Base-by-base conservation (phyloP, 2,888 invertebrate species). In the Allacma fusca region DNA sequence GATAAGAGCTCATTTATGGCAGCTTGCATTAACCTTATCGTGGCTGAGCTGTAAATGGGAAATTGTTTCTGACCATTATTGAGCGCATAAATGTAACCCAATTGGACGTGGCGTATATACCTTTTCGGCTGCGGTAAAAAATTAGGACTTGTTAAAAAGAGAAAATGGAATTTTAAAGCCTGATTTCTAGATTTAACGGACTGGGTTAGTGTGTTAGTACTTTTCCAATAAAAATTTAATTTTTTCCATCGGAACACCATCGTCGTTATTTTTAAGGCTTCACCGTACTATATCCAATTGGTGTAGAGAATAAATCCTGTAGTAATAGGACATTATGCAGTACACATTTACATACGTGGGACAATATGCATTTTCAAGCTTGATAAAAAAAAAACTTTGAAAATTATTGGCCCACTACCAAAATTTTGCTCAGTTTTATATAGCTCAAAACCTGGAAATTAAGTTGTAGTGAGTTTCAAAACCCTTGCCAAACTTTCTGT, bases 351-450 rank as follows among this genome's bases (percentile, higher is more conserved):
- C 13, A 40, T 40, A 40, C 13, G 40, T 40, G n/a, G 40, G 5
- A 40, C 40, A 5, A 40, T 40, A 13, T 40, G 13, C 13, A 40
- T 40, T 59, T 59, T 13, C 59, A 21, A 34, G 67, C 34, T 68
- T n/a, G 19, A 24, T 24, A n/a, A n/a, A n/a, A n/a, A n/a, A 26
- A 70, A 21, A 70, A 26, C 50, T 70, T 44, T 43, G 16, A 4
- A 44, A 71, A 71, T 50, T 28, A 28, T 57, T 72, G 72, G 72
- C 57, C 29, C 59, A 72, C 12, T 57, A 72, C 72, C 72, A 72
- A 72, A 50, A 50, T n/a, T 13, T 70, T 23, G n/a, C 69, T 43
- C 23, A 23, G 26, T 23, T 44, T 70, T 43, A 43, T 70, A 40
- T 40, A 68, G 23, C 68, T 40, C 9, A 40, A 62, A 21, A 24